These are phyloP conservation scores for Gavialis gangeticus DNA, from an alignment of 2,113 vertebrate genomes.

Conservation along the genomic window DNA sequence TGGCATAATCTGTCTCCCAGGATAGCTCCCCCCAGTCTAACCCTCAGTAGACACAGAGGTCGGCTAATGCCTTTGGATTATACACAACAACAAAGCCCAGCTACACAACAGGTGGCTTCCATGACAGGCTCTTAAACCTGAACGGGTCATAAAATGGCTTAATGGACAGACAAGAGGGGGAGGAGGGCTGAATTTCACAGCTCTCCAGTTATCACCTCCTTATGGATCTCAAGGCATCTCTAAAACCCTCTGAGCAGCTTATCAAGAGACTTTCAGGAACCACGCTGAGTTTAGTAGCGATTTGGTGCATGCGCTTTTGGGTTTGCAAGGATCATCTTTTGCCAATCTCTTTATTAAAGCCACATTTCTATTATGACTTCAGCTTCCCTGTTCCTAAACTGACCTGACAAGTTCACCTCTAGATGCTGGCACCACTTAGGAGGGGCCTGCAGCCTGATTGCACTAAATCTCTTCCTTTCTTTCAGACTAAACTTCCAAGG, in stretches of 20 bases:
- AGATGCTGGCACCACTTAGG: conserved; percentile 67
- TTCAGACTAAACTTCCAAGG: conserved; percentile 71
- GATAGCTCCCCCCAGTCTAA: background rate
- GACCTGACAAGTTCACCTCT: conserved; percentile 14
- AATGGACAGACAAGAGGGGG: fast-evolving
- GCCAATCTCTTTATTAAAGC: background rate
- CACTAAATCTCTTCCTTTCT: conserved; percentile 72
- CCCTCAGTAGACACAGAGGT: background rate
- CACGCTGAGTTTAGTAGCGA: background rate
- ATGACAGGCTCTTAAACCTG: background rate
- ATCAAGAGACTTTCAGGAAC: fast-evolving
- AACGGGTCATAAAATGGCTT: background rate
- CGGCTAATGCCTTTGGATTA: fast-evolving
- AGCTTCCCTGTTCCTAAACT: background rate
- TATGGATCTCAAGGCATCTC: background rate
- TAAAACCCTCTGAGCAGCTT: background rate
- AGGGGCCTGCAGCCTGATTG: conserved; percentile 56
- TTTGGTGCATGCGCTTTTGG: fast-evolving
- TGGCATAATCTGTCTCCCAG: background rate
- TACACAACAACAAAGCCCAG: background rate
- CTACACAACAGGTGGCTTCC: background rate
- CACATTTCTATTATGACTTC: background rate
- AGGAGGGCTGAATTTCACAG: background rate
- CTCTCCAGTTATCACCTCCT: background rate
- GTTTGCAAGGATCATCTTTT: background rate